Evolutionary conservation across 2,797 vertebrate species (phyloP).

Genomic region (Furcifer pardalis): DNA sequence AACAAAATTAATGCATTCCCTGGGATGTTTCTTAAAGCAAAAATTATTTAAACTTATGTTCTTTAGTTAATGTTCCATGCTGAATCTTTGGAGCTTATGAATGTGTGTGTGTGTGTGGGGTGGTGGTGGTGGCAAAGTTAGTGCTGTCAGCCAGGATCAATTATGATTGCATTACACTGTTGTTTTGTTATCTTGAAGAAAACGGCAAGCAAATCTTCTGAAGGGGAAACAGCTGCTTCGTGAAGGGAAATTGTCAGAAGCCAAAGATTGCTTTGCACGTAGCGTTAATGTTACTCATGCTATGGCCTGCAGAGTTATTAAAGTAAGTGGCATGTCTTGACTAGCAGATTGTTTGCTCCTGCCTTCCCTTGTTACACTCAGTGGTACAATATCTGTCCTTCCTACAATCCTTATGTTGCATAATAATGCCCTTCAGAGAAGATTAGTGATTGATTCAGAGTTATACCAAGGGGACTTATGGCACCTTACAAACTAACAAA

Average conservation of each 20-base stretch:
- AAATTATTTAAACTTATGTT: too few species aligned
- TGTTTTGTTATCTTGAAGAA: conserved; percentile 75
- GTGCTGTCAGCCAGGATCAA: background rate
- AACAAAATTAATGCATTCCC: too few species aligned
- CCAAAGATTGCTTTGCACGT: conserved; percentile 92
- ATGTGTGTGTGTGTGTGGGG: background rate
- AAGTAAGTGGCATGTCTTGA: conserved; percentile 76
- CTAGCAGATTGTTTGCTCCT: background rate
- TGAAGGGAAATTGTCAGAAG: conserved; percentile 90
- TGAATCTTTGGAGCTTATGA: background rate
- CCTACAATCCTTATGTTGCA: background rate
- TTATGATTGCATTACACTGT: conserved; percentile 3
- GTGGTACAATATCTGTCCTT: background rate
- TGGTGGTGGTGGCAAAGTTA: too few species aligned
- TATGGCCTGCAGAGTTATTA: conserved; percentile 94
- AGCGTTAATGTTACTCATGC: conserved; percentile 88
- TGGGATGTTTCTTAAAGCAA: too few species aligned
- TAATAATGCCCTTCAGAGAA: background rate
- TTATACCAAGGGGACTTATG: background rate
- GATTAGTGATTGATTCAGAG: background rate
- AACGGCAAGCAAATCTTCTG: conserved; percentile 87
- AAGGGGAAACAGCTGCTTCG: conserved; percentile 90
- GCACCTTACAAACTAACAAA: too few species aligned
- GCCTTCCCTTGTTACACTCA: background rate
- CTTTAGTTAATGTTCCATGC: background rate